Evolutionary conservation across 2,797 vertebrate genomes (phyloP).

Genomic region (Tokudaia tokunoshimensis): DNA sequence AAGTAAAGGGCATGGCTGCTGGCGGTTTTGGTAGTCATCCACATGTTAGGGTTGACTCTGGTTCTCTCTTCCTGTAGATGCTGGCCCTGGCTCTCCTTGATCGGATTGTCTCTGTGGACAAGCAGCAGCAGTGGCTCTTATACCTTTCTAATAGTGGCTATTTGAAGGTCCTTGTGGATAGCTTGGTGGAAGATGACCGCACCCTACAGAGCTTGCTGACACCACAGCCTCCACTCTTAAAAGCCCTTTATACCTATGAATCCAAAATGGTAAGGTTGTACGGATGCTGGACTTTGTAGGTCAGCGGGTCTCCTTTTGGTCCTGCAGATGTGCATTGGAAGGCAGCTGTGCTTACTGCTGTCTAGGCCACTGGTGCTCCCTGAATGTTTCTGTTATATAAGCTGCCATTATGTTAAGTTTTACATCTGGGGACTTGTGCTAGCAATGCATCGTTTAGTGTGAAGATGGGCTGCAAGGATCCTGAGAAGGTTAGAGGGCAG

Average conservation of each 20-base stretch:
- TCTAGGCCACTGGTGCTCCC: not conserved
- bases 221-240: conserved; percentile 96
- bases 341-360: not conserved
- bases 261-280: conserved; percentile 96
- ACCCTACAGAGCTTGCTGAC: conserved; percentile 95
- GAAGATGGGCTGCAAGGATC: not conserved
- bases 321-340: not conserved
- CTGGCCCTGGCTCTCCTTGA: conserved; percentile 96
- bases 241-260: conserved; percentile 97
- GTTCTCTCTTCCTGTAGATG: conserved; percentile 90
- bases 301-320: not conserved
- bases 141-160: conserved; percentile 98
- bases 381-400: not conserved
- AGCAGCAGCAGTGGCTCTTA: conserved; percentile 96
- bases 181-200: conserved; percentile 94
- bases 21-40: not conserved
- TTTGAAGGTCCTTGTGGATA: conserved; percentile 96
- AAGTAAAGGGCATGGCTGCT: not conserved
- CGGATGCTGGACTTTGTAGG: not conserved
- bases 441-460: not conserved
- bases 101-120: conserved; percentile 96
- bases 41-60: not conserved
- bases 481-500: not conserved
- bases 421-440: not conserved
- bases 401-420: conserved; percentile 31